Evolutionary conservation across 2,797 vertebrate species (phyloP).

Genomic region (Babyrousa celebensis): DNA sequence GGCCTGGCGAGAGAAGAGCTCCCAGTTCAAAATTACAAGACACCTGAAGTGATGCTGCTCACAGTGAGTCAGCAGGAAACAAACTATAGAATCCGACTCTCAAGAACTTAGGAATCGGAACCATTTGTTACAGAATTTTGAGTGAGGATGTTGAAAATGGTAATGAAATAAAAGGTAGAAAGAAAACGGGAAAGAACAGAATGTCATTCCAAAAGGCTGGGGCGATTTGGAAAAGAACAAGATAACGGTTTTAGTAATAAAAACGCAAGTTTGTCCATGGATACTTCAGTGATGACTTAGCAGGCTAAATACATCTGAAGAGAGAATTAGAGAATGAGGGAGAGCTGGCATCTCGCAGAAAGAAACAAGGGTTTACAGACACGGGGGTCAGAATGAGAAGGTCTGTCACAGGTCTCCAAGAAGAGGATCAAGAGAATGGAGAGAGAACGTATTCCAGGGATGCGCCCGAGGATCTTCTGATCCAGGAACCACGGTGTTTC

Average conservation of each 20-base stretch:
- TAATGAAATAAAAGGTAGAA: slow-evolving; percentile 23
- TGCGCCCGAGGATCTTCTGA: neutral
- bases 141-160: neutral
- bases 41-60: neutral
- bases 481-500: too few relatives aligned
- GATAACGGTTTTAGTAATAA: slow-evolving; percentile 8
- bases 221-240: slow-evolving; percentile 10
- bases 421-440: neutral
- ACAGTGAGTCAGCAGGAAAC: neutral
- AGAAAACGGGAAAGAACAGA: neutral
- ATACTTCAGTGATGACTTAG: neutral
- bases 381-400: neutral
- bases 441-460: neutral
- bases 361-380: neutral
- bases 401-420: neutral
- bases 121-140: neutral
- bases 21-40: neutral
- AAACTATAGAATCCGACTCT: neutral
- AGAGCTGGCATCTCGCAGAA: neutral
- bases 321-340: neutral
- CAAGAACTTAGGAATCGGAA: neutral
- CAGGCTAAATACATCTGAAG: neutral
- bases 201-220: neutral
- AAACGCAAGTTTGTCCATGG: neutral
- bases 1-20: neutral